Percentiles rank a stretch among this genome's conserved stretches.
Evolutionary conservation across 2,113 vertebrate genomes (phyloP).

Genomic region (Sapajus apella): DNA sequence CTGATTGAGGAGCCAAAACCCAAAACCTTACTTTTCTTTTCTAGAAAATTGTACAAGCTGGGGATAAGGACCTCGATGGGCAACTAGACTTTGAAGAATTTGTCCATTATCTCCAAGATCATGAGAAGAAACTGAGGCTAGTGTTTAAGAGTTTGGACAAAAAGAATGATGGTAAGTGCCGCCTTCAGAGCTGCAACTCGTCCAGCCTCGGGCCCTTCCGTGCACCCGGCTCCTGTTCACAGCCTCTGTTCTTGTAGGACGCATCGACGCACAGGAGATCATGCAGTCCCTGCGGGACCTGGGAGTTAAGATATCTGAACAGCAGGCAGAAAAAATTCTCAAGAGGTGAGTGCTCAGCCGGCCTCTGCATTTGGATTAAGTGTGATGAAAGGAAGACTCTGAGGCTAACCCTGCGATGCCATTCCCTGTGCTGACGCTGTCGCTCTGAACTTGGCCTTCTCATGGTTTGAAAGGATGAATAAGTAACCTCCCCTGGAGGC

Average conservation of each 20-base stretch:
- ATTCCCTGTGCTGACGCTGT: neutral
- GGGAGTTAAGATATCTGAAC: conserved; percentile 95
- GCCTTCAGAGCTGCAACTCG: fast-evolving
- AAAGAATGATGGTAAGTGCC: conserved; percentile 93
- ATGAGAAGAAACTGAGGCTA: conserved; percentile 96
- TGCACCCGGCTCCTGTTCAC: neutral
- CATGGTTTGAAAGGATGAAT: neutral
- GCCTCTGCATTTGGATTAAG: neutral
- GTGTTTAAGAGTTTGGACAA: conserved; percentile 98
- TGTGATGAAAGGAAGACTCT: neutral
- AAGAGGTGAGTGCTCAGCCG: conserved; percentile 87
- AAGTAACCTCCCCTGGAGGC: neutral
- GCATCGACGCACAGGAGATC: conserved; percentile 95
- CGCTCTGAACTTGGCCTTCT: neutral
- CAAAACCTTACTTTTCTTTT: conserved; percentile 28
- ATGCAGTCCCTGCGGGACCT: conserved; percentile 96
- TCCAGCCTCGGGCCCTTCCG: fast-evolving
- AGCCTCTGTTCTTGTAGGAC: conserved; percentile 83
- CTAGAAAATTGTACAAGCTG: conserved; percentile 97
- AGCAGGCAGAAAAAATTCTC: conserved; percentile 97
- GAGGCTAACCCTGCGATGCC: neutral
- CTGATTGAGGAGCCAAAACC: neutral
- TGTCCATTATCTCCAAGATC: conserved; percentile 96
- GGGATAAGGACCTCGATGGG: conserved; percentile 96
- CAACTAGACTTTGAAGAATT: conserved; percentile 98